Base-by-base conservation (phyloP, 2,113 vertebrate species). In the Ceyx cyanopectus region DNA sequence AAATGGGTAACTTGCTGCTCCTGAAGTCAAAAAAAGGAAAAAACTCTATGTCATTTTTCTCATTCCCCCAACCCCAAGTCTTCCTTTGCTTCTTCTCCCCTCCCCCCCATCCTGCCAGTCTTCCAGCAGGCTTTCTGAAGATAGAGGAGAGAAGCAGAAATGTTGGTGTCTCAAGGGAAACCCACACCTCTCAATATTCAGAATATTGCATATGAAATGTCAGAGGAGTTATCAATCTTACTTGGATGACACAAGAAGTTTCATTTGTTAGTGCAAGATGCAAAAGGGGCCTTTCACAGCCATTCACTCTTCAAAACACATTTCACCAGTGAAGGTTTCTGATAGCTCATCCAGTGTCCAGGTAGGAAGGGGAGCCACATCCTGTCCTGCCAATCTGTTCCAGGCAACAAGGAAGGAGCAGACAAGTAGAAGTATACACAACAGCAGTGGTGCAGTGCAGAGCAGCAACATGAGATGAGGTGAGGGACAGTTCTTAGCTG, bases 221-320 rank as follows among this genome's bases (percentile, higher is more conserved):
- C 97, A 97, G 98, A 97, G 96, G 97, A 98, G 97, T 97, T 98
- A 99, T 98, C 98, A 98, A 98, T 99, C 98, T 99, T 98, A 98
- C 98, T 99, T 98, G 98, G 98, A 98, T 67, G 96, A 95, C 95
- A 85, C 61, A 10, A 80, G 97, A 93, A 97, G 94, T 95, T 97
- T 98, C 97, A 98, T 98, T 98, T 98, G 98, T 98, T 98, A 98
- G 97, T 93, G 97, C 95, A 94, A 97, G 95, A 98, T 97, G 98
- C 91, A 96, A 97, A 97, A 97, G 96, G 95, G 96, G 93, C 94
- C 95, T 94, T 96, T 95, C 96, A 97, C 97, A 98, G 96, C 96
- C 97, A 96, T 97, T 96, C 86, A 97, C 98, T 98, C 97, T 97
- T 98, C 98, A 98, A 97, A 98, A 97, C 91, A 97, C 93, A 95